phyloP scores from a whole-genome alignment of 2,797 vertebrate species.

The Alcedo atthis region DNA sequence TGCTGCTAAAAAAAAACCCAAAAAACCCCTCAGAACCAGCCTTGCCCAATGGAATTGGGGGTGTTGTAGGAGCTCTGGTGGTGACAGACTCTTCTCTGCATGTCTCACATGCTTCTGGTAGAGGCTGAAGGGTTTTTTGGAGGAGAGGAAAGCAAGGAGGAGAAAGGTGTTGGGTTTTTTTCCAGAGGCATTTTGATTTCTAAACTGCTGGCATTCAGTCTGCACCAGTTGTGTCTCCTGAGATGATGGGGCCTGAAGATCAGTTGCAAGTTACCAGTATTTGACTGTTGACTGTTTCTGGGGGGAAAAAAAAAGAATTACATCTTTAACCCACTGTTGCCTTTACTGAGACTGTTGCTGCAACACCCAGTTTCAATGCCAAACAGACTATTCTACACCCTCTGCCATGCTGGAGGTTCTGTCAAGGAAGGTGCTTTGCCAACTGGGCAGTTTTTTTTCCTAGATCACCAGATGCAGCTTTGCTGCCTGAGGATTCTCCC shows the following conservation, averaged over 20 bases:
- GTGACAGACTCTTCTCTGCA: neutral
- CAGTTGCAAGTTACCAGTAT: neutral
- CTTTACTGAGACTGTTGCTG: neutral
- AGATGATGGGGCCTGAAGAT: neutral
- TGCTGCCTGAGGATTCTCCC: neutral
- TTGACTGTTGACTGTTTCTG: neutral
- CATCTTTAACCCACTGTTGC: neutral
- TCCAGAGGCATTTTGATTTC: neutral
- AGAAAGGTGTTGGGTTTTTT: neutral
- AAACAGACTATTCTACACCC: neutral
- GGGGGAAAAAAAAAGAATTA: neutral
- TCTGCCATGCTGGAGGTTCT: neutral
- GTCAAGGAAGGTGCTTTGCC: neutral
- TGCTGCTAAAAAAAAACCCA: neutral
- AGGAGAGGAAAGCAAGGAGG: neutral
- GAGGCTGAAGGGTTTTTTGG: neutral
- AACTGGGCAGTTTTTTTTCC: neutral
- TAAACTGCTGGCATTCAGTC: neutral
- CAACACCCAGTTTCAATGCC: neutral
- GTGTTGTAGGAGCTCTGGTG: neutral
- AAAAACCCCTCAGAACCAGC: neutral
- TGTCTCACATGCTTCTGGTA: neutral
- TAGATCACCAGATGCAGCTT: neutral
- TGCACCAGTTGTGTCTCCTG: neutral
- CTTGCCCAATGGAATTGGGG: neutral